Base-by-base conservation (phyloP, 1,140 invertebrate species). In the Drosophila ogumai region DNA sequence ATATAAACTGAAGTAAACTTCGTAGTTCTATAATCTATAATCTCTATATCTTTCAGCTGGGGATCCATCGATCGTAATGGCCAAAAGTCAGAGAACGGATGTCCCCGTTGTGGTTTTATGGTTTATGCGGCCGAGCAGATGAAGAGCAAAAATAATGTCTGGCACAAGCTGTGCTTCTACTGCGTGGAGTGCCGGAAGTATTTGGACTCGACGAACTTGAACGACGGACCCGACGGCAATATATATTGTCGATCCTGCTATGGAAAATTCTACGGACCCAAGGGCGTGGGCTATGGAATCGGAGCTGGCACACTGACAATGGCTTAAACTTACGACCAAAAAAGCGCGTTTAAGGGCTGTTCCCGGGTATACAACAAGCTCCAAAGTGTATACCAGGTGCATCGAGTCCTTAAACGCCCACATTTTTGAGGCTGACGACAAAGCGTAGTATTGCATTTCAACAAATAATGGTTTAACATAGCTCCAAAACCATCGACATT, bases 201-300 rank as follows among this genome's bases (percentile, higher is more conserved):
- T 82, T 94, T 99, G 90, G 98, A 99, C 93, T 95, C 94, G 59
- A 98, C 98, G 74, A 99, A 97, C 87, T 94, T 98, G 57, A 97
- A 97, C 91, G 98, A 99, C 85, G 97, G 95, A 61, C 98, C 98
- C 52, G 97, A 98, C 92, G 97, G 96, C 59, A 96, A 98, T 87
- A 97, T 99, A 79, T 99, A 98, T 94, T 99, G 98, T 94, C 96
- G 97, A 90, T 95, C 96, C 61, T 99, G 98, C 93, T 99, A 99
- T 93, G 96, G 96, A 49, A 95, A 97, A 64, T 96, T 97, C 93
- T 99, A 96, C 92, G 98, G 98, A 36, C 98, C 98, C 5, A 98
- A 98, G 92, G 98, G 98, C 55, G 97, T 98, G 75, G 98, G 97
- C 63, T 98, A 96, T 87, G 97, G 97, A 58, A 94, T 98, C 93